phyloP scores from a whole-genome alignment of 1,140 invertebrate genomes.

The Druon quercuslanigerum region DNA sequence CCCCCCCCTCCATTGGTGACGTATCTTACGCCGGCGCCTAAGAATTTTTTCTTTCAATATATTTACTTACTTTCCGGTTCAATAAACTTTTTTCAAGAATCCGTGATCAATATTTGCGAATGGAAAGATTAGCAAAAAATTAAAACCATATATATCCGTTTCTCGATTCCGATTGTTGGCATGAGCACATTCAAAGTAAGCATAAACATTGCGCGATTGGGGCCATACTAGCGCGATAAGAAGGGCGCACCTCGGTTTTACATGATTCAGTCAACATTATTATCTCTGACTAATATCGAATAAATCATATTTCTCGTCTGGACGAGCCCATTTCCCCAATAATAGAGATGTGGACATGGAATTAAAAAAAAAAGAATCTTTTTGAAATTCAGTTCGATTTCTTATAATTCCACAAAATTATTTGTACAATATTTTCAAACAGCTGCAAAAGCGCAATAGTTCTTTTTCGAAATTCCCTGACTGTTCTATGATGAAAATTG shows the following conservation, averaged over 20 bases:
- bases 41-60: too few relatives aligned
- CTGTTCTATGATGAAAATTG: too few relatives aligned
- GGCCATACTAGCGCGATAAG: slow-evolving; percentile 59
- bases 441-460: too few relatives aligned
- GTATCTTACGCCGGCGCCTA: too few relatives aligned
- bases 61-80: too few relatives aligned
- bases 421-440: too few relatives aligned
- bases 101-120: too few relatives aligned
- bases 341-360: neutral
- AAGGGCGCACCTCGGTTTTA: slow-evolving; percentile 63
- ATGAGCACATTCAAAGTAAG: neutral
- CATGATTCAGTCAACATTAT: slow-evolving; percentile 66
- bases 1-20: too few relatives aligned
- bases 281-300: slow-evolving; percentile 65
- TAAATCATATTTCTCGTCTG: slow-evolving; percentile 59
- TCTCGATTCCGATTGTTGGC: neutral
- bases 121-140: neutral
- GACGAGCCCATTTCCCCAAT: slow-evolving; percentile 30
- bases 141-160: neutral
- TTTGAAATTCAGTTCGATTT: too few relatives aligned
- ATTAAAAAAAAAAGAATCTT: neutral
- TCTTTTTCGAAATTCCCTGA: too few relatives aligned
- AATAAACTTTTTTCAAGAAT: too few relatives aligned
- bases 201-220: slow-evolving; percentile 52
- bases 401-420: too few relatives aligned